A percentile compares a stretch with the other conserved stretches of the same genome.
These are phyloP conservation scores for Xenopus borealis DNA, from an alignment of 2,113 vertebrate species.

Conservation along the genomic window DNA sequence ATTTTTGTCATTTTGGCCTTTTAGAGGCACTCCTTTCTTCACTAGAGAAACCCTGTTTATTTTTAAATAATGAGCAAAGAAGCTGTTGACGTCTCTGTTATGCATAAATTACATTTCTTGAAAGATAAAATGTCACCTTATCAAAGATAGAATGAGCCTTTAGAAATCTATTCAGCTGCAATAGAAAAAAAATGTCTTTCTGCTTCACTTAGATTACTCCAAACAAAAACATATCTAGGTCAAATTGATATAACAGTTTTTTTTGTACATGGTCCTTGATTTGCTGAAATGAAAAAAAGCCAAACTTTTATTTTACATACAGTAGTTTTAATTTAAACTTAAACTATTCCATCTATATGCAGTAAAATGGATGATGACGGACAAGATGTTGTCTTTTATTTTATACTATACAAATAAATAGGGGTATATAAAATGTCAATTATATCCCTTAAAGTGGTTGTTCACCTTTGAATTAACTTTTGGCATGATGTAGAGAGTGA, in stretches of 20 bases:
- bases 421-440: too few species aligned
- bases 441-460: too few species aligned
- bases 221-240: slow-evolving; percentile 6
- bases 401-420: too few species aligned
- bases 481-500: too few species aligned
- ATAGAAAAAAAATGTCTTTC: not conserved
- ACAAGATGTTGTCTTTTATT: too few species aligned
- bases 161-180: not conserved
- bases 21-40: not conserved
- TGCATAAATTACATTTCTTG: slow-evolving; percentile 14
- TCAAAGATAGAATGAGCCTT: not conserved
- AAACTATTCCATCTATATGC: too few species aligned
- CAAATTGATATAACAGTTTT: not conserved
- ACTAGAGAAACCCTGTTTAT: slow-evolving; percentile 5
- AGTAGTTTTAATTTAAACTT: too few species aligned
- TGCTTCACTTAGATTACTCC: slow-evolving; percentile 3
- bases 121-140: slow-evolving; percentile 19
- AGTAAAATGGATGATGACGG: too few species aligned
- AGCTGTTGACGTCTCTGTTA: slow-evolving; percentile 1
- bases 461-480: too few species aligned
- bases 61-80: slow-evolving; percentile 10
- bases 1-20: slow-evolving; percentile 5
- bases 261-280: too few species aligned
- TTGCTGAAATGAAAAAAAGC: too few species aligned
- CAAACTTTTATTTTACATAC: too few species aligned